Percentiles rank a stretch among this genome's conserved stretches.
Evolutionary conservation across 1,140 invertebrate genomes (phyloP).

Genomic region (Scaptomyza montana): DNA sequence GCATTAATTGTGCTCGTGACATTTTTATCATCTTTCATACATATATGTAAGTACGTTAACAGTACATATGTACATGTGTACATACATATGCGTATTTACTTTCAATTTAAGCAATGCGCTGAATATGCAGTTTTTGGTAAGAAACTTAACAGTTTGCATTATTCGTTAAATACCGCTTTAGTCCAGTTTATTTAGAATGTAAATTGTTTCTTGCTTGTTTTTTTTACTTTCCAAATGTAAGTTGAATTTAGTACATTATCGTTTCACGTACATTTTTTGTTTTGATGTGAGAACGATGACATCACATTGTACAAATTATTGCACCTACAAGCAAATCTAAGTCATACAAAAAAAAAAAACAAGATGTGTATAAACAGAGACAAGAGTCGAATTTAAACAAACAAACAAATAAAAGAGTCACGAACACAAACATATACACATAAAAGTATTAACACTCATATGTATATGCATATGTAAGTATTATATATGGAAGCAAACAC

Average conservation of each 20-base stretch:
- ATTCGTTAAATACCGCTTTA: neutral
- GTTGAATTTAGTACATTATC: neutral
- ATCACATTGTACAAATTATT: constrained; percentile 57
- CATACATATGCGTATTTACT: constrained; percentile 18
- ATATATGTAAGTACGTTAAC: constrained; percentile 31
- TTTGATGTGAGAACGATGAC: constrained; percentile 68
- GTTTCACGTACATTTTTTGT: constrained; percentile 19
- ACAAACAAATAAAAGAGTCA: constrained; percentile 64
- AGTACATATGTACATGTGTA: constrained; percentile 4
- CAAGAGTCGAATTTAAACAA: constrained; percentile 60
- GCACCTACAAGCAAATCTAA: constrained; percentile 56
- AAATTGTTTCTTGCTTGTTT: too few species aligned
- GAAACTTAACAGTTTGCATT: neutral
- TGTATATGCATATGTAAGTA: neutral
- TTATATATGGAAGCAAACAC: constrained; percentile 37
- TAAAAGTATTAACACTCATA: neutral
- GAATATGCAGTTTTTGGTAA: constrained; percentile 5
- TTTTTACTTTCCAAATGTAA: neutral
- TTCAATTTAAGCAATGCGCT: constrained; percentile 25
- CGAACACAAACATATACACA: constrained; percentile 4
- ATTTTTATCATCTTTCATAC: constrained; percentile 59
- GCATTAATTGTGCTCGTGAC: constrained; percentile 74
- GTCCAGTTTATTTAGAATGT: too few species aligned
- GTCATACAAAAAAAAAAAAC: constrained; percentile 24
- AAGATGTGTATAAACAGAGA: constrained; percentile 62